These are phyloP conservation scores for Trachemys scripta DNA, from an alignment of 2,113 vertebrate species.

Conservation along the genomic window DNA sequence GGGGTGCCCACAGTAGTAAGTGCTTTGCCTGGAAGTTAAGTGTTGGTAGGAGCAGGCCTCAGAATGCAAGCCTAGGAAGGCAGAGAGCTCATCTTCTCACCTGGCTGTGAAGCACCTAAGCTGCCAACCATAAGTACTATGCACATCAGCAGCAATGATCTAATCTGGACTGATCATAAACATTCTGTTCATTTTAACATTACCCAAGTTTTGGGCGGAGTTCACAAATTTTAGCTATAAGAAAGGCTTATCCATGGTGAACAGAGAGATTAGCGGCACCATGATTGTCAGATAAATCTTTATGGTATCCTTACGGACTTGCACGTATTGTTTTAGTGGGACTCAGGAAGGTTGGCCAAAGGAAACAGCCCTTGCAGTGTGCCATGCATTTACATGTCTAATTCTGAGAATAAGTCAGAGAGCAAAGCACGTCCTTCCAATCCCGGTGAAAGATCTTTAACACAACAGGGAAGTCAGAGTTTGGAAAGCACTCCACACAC, in stretches of 20 bases:
- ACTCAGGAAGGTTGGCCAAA: rapidly evolving
- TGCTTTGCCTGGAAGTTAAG: background rate
- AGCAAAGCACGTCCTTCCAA: background rate
- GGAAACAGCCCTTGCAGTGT: background rate
- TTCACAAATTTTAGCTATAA: background rate
- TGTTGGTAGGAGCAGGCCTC: background rate
- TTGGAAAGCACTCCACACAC: too few species aligned
- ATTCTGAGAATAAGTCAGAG: too few species aligned
- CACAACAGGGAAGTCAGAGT: background rate
- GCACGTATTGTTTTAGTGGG: background rate
- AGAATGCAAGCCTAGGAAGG: background rate
- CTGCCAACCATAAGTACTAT: background rate
- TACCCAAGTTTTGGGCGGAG: background rate
- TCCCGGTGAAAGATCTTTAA: background rate
- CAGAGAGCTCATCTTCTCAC: background rate
- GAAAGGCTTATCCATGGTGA: rapidly evolving
- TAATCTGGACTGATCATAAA: background rate
- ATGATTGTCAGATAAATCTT: background rate
- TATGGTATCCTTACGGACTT: background rate
- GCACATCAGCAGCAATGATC: background rate
- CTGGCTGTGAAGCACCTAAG: background rate
- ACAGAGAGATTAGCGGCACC: background rate
- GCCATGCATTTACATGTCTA: background rate
- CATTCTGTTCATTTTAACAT: background rate
- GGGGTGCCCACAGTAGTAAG: background rate